Conservation (phyloP, 2,888 invertebrate species). For the Sarcophaga carnaria region DNA sequence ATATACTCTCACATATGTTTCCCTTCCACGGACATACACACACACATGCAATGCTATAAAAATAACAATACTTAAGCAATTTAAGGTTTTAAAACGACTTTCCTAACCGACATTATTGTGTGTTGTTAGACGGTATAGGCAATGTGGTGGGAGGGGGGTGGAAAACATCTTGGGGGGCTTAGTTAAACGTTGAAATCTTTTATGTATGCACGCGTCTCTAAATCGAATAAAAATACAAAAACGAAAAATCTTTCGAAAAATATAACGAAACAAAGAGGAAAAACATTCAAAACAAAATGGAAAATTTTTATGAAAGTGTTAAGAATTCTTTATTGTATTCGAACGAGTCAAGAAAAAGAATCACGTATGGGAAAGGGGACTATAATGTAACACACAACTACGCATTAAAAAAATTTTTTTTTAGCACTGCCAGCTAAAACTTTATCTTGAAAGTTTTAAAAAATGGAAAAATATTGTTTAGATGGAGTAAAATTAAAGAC, state of each 20-base stretch:
- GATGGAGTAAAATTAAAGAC: no score
- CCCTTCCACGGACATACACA: background rate
- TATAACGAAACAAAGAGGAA: background rate
- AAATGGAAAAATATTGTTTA: no score
- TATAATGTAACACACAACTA: background rate
- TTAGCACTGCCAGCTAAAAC: conserved; percentile 4
- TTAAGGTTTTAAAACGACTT: background rate
- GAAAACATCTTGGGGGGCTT: conserved; percentile 21
- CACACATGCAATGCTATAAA: background rate
- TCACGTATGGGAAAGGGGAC: background rate
- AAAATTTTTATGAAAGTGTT: conserved; percentile 34
- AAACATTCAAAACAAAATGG: conserved; percentile 11
- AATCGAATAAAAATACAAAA: background rate
- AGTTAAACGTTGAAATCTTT: conserved; percentile 24
- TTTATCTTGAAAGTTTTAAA: background rate
- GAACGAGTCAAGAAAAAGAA: background rate
- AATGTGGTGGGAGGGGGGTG: background rate
- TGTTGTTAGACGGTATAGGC: no score
- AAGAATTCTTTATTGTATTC: conserved; percentile 33
- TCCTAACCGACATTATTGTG: background rate
- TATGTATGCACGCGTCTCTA: background rate
- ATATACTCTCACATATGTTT: background rate
- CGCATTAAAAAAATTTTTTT: background rate
- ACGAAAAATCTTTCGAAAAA: background rate
- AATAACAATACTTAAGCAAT: background rate